A percentile compares a stretch with the other conserved stretches of the same genome.
Evolutionary conservation across 2,113 vertebrate genomes (phyloP).

Genomic region (Himantopus leucocephalus): DNA sequence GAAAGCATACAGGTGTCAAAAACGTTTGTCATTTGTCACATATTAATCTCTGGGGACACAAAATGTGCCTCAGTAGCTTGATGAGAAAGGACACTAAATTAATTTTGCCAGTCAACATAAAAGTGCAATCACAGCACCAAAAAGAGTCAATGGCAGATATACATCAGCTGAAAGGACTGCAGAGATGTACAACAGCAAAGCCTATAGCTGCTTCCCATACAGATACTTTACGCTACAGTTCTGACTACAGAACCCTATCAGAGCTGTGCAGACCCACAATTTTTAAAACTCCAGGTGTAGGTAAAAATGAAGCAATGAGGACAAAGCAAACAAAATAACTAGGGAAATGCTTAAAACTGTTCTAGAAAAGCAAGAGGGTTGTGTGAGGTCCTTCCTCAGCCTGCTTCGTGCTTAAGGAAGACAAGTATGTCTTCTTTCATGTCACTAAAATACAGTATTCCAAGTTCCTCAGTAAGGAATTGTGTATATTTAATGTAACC

Average conservation of each 20-base stretch:
- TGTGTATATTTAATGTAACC: background rate
- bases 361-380: background rate
- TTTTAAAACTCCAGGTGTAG: background rate
- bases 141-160: background rate
- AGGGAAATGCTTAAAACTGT: background rate
- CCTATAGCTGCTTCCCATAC: background rate
- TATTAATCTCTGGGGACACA: background rate
- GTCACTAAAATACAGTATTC: background rate
- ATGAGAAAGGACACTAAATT: background rate
- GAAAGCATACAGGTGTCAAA: background rate
- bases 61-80: background rate
- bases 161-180: background rate
- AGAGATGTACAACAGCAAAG: background rate
- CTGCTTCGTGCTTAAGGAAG: background rate
- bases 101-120: background rate
- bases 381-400: background rate
- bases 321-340: background rate
- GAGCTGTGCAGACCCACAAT: too few species aligned
- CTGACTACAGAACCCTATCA: background rate
- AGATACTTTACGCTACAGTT: background rate
- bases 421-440: background rate
- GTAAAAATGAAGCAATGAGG: background rate
- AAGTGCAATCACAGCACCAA: background rate
- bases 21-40: background rate
- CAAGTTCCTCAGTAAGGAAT: background rate